Percentiles rank a stretch among this genome's conserved stretches.
Conservation (phyloP, 1,140 invertebrate genomes). For the Brachionus manjavacas region DNA sequence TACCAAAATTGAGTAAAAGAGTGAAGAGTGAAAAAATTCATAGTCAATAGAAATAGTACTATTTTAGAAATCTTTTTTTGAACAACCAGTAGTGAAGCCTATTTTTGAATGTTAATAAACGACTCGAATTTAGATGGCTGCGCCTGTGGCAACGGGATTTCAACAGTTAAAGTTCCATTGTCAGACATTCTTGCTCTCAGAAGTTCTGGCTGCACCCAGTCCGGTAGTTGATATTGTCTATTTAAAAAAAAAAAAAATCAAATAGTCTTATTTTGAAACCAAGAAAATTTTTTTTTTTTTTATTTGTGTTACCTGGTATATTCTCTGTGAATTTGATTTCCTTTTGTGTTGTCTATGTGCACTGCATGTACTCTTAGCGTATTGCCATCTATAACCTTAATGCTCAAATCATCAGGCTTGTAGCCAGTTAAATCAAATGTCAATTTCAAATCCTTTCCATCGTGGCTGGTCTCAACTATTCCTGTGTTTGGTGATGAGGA, state of each 20-base stretch:
- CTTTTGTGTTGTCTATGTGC: background rate
- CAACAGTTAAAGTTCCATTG: constrained; percentile 42
- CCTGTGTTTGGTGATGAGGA: background rate
- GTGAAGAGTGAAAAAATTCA: background rate
- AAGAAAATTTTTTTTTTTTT: too few relatives aligned
- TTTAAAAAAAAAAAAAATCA: too few relatives aligned
- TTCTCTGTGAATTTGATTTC: constrained; percentile 35
- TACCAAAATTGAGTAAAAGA: background rate
- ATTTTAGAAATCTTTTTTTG: background rate
- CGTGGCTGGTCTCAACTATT: background rate
- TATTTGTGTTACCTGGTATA: constrained; percentile 24
- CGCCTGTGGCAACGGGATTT: constrained; percentile 37
- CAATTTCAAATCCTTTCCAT: constrained; percentile 23
- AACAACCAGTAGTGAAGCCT: background rate
- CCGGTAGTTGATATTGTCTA: constrained; percentile 32
- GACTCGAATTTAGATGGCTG: background rate
- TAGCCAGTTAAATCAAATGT: constrained; percentile 42
- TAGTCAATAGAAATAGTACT: background rate
- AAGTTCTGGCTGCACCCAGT: constrained; percentile 17
- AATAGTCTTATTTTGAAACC: too few relatives aligned
- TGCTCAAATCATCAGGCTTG: constrained; percentile 42
- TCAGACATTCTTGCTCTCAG: constrained; percentile 41
- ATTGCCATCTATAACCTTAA: constrained; percentile 40
- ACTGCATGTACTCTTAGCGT: constrained; percentile 22
- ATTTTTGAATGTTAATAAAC: constrained; percentile 32